A percentile compares a stretch with the other conserved stretches of the same genome.
These are phyloP conservation scores for Chromoteleia sp. DNA, from an alignment of 2,888 invertebrate genomes.

Conservation along the genomic window DNA sequence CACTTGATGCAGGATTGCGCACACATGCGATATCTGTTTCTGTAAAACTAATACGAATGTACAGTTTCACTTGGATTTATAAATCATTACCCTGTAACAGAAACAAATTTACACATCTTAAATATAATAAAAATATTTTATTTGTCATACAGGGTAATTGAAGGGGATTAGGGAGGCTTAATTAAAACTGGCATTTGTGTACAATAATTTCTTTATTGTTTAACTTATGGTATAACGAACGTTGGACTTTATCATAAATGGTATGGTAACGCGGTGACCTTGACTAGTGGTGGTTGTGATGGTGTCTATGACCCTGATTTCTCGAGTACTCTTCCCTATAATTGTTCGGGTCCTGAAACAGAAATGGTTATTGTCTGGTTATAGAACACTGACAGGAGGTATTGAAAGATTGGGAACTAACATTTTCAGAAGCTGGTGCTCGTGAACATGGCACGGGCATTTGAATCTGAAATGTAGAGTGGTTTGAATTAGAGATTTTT, in stretches of 20 bases:
- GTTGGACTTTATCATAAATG: slow-evolving; percentile 30
- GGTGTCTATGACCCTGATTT: slow-evolving; percentile 74
- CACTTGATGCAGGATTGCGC: slow-evolving; percentile 85
- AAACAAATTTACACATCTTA: slow-evolving; percentile 4
- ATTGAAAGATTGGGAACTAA: slow-evolving; percentile 73
- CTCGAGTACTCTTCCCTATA: slow-evolving; percentile 76
- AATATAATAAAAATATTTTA: not conserved
- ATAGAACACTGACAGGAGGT: not conserved
- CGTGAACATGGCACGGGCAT: slow-evolving; percentile 77
- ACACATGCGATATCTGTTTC: slow-evolving; percentile 74
- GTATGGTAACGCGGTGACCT: slow-evolving; percentile 19
- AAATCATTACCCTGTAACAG: slow-evolving; percentile 24
- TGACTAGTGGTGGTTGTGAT: slow-evolving; percentile 78
- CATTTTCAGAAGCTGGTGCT: slow-evolving; percentile 72
- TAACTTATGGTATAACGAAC: slow-evolving; percentile 14
- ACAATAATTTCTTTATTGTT: slow-evolving; percentile 58
- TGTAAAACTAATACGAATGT: slow-evolving; percentile 25
- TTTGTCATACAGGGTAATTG: not conserved
- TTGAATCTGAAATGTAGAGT: slow-evolving; percentile 81
- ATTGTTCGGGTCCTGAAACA: slow-evolving; percentile 74
- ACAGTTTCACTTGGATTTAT: not conserved
- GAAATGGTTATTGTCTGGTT: slow-evolving; percentile 64
- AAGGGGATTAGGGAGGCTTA: slow-evolving; percentile 7
- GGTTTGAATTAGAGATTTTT: slow-evolving; percentile 51
- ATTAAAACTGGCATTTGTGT: slow-evolving; percentile 27